phyloP scores from a whole-genome alignment of 2,113 vertebrate species.

The Myxocyprinus asiaticus region DNA sequence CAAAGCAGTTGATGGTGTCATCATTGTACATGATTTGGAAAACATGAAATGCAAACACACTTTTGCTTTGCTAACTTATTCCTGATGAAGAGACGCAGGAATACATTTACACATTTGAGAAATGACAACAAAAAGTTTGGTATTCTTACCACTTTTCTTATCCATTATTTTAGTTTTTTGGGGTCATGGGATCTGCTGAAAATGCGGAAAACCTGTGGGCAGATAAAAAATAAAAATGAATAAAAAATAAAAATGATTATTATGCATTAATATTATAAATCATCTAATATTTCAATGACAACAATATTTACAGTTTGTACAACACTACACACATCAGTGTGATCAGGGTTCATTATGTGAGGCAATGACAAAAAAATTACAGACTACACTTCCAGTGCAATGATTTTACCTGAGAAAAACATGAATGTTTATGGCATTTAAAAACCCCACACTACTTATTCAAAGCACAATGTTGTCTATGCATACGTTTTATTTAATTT shows the following conservation, averaged over 20 bases:
- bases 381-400: background rate
- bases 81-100: constrained; percentile 11
- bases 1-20: constrained; percentile 25
- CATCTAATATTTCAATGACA: no score
- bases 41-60: constrained; percentile 53
- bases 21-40: constrained; percentile 54
- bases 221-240: constrained; percentile 35
- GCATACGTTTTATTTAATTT: constrained; percentile 53
- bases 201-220: constrained; percentile 62
- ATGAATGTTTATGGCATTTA: background rate
- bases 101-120: constrained; percentile 3
- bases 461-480: constrained; percentile 20
- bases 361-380: background rate
- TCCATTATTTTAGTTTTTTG: constrained; percentile 82
- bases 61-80: constrained; percentile 48
- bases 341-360: background rate
- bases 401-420: background rate
- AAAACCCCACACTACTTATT: constrained; percentile 28
- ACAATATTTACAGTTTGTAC: no score
- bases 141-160: constrained; percentile 85
- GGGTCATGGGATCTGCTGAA: constrained; percentile 70
- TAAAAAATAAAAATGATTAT: no score
- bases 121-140: background rate
- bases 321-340: no score
- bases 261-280: no score